Percentiles rank a stretch among this genome's conserved stretches.
These are phyloP conservation scores for Heterotis niloticus DNA, from an alignment of 2,113 vertebrate genomes.

Conservation along the genomic window DNA sequence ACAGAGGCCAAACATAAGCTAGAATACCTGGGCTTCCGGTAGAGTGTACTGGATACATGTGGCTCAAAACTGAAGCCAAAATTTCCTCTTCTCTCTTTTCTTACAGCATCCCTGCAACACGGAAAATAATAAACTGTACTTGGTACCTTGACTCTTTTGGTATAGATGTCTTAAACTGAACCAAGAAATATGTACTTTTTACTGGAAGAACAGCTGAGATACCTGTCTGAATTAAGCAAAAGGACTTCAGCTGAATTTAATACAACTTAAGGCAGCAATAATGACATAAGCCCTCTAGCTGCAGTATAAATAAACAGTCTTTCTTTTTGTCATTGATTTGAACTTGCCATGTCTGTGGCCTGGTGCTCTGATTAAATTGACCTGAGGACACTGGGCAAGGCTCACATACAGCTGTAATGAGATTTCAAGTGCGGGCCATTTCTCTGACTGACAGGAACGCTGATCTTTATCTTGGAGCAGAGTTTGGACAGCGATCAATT, in stretches of 20 bases:
- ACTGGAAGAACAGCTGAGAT: not conserved
- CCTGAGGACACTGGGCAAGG: not conserved
- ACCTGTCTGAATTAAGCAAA: not conserved
- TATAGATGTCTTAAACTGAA: not conserved
- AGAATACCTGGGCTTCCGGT: not conserved
- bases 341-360: not conserved
- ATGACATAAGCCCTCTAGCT: no score
- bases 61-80: not conserved
- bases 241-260: not conserved
- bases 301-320: not conserved
- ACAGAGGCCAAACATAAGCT: no score
- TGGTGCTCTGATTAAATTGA: not conserved
- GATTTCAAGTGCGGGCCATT: not conserved
- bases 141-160: not conserved
- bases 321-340: not conserved
- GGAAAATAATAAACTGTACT: not conserved
- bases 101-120: no score
- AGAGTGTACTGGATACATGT: not conserved
- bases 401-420: not conserved
- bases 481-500: not conserved
- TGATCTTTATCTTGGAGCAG: not conserved
- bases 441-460: not conserved
- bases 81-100: not conserved
- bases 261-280: not conserved
- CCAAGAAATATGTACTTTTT: not conserved